Evolutionary conservation across 2,888 invertebrate species (phyloP), one percentile per base, ranked within the genome.

Genomic region (Pardosa pseudoannulata): DNA sequence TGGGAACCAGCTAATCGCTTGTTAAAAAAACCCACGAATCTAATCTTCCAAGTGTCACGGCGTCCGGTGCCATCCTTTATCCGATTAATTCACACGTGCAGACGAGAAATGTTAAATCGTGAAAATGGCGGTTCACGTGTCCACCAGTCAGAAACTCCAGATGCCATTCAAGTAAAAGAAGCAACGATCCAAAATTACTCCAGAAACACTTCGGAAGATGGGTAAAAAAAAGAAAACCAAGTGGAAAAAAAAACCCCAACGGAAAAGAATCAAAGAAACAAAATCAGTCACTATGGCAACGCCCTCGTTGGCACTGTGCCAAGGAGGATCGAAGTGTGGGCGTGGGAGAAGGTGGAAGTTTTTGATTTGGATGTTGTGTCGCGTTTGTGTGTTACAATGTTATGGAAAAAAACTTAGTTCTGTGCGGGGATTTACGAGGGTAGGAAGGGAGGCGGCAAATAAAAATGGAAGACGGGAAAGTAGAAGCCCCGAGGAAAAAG

Each of bases 151-250:
- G 16, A 46, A 46, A 46, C 46, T 46, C 46, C 46, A 46, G 46
- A 46, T 46, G 46, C 13, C 16, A 16, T 16, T 46, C 46, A 16
- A 16, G 9, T 9, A 16, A 16, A 16, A 46, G 46, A 16, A 46
- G n/a, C 46, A 46, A 46, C 11, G 11, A 46, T 46, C 46, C 46
- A 46, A 46, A 46, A 46, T 46, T 46, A 46, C 46, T 46, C n/a
- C 46, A 46, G 46, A 46, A 46, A 46, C 46, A 46, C 11, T 16
- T 36, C n/a, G n/a, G 36, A 36, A 36, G 36, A 36, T 36, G n/a
- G n/a, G n/a, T n/a, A n/a, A 36, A 5, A 36, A 46, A 46, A 46
- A 46, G 16, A 46, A 46, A 16, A 16, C 16, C 2, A 6, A 46
- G 46, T 7, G 11, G 6, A 36, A 36, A 36, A 5, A 36, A 36